These are phyloP conservation scores for Cartodere bifasciata DNA, from an alignment of 2,888 invertebrate species.

Conservation along the genomic window DNA sequence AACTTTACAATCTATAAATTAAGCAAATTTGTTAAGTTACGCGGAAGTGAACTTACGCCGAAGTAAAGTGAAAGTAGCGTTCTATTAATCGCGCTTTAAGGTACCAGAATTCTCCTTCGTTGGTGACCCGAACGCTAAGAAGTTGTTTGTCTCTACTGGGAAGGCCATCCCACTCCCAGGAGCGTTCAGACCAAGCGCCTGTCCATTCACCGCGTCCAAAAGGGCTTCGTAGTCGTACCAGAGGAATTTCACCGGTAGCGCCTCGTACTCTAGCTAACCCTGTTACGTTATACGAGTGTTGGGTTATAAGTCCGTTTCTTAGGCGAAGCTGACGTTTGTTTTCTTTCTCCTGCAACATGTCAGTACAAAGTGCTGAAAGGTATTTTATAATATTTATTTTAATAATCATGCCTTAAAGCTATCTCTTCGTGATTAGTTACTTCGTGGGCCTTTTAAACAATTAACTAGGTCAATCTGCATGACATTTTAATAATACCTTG, in stretches of 20 bases:
- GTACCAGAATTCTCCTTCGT: slow-evolving; percentile 60
- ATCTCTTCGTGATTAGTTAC: too few species aligned
- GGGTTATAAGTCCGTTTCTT: slow-evolving; percentile 50
- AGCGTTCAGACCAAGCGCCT: slow-evolving; percentile 58
- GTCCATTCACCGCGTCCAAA: slow-evolving; percentile 57
- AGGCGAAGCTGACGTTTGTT: slow-evolving; percentile 43
- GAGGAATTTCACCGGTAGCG: slow-evolving; percentile 42
- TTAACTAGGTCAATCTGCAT: too few species aligned
- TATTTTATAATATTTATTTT: slow-evolving; percentile 1
- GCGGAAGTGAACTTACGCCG: too few species aligned
- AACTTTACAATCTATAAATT: too few species aligned
- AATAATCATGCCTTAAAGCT: too few species aligned
- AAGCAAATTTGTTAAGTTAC: too few species aligned
- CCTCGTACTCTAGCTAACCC: slow-evolving; percentile 57
- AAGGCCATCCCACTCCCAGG: slow-evolving; percentile 56
- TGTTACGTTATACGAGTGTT: slow-evolving; percentile 57
- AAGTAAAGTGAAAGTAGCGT: too few species aligned
- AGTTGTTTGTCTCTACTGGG: slow-evolving; percentile 49
- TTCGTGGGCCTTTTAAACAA: too few species aligned
- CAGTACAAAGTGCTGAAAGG: background rate
- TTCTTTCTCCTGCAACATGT: slow-evolving; percentile 37
- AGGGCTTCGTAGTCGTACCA: slow-evolving; percentile 52
- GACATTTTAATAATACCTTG: too few species aligned
- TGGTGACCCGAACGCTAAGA: slow-evolving; percentile 46
- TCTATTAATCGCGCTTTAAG: too few species aligned